Conservation (phyloP, 2,113 vertebrate genomes). For the Apteryx mantelli region DNA sequence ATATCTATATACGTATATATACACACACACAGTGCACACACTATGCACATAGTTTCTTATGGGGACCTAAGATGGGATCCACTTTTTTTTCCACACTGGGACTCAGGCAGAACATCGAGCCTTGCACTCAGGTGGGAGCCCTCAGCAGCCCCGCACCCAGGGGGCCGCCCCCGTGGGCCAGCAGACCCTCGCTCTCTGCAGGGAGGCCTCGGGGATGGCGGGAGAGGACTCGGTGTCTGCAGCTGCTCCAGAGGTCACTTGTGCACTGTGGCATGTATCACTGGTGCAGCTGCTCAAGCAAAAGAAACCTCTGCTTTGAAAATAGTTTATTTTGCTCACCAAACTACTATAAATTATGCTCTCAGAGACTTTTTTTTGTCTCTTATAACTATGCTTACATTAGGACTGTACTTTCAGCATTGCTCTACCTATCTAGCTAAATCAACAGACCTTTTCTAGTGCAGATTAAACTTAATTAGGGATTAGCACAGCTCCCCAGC, state of each 20-base stretch:
- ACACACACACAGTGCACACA: too few species aligned
- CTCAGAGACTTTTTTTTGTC: not conserved
- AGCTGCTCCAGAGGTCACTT: not conserved
- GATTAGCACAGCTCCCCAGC: not conserved
- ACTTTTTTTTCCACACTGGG: not conserved
- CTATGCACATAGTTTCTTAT: too few species aligned
- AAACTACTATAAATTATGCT: not conserved
- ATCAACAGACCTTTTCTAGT: not conserved
- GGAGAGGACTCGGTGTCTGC: fast-evolving
- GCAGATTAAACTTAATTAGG: not conserved
- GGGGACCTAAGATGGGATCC: not conserved
- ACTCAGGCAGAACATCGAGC: not conserved
- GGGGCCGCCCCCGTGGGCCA: too few species aligned
- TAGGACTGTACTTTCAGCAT: not conserved
- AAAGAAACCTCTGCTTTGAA: not conserved
- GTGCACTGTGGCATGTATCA: too few species aligned
- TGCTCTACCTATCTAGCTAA: not conserved
- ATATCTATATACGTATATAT: not conserved
- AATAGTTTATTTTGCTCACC: not conserved
- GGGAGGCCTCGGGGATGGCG: not conserved
- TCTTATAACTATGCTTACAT: not conserved
- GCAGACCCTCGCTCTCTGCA: not conserved
- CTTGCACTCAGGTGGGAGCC: too few species aligned
- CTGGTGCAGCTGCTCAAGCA: not conserved
- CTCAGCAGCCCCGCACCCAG: too few species aligned